Conservation (phyloP, 2,888 invertebrate genomes). For the Entomobrya multifasciata region DNA sequence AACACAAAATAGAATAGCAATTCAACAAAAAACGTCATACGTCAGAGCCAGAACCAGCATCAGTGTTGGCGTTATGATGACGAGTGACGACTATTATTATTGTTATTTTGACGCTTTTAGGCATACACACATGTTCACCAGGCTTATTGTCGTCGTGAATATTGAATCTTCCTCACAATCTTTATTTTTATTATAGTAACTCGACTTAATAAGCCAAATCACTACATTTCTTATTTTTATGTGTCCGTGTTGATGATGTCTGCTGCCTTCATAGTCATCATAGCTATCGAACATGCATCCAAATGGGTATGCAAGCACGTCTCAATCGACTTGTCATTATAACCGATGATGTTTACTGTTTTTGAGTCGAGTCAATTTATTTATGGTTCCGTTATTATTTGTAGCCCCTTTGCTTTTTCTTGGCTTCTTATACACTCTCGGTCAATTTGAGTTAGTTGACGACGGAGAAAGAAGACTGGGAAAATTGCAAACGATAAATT, state of each 20-base stretch:
- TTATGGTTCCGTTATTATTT: conserved; percentile 42
- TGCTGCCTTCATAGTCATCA: neutral
- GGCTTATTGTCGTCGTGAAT: neutral
- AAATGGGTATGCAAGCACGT: neutral
- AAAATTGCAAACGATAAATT: conserved; percentile 4
- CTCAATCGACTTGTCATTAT: conserved; percentile 33
- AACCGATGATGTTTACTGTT: conserved; percentile 25
- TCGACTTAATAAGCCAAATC: conserved; percentile 34
- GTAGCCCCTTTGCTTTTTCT: conserved; percentile 8
- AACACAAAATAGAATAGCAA: neutral
- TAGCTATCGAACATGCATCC: neutral
- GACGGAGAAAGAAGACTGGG: neutral
- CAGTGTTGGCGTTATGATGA: too few relatives aligned
- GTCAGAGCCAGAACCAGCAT: too few relatives aligned
- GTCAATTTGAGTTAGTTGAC: neutral
- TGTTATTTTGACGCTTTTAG: neutral
- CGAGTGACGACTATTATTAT: neutral
- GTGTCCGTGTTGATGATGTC: neutral
- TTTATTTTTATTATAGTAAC: neutral
- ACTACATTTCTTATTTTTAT: neutral
- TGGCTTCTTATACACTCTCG: conserved; percentile 5
- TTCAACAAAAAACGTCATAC: too few relatives aligned
- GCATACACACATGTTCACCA: neutral
- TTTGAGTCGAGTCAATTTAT: conserved; percentile 28
- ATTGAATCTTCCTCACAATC: neutral